Evolutionary conservation across 2,888 invertebrate species (phyloP), one percentile per base, ranked within the genome.

Genomic region (Fabriciana adippe): DNA sequence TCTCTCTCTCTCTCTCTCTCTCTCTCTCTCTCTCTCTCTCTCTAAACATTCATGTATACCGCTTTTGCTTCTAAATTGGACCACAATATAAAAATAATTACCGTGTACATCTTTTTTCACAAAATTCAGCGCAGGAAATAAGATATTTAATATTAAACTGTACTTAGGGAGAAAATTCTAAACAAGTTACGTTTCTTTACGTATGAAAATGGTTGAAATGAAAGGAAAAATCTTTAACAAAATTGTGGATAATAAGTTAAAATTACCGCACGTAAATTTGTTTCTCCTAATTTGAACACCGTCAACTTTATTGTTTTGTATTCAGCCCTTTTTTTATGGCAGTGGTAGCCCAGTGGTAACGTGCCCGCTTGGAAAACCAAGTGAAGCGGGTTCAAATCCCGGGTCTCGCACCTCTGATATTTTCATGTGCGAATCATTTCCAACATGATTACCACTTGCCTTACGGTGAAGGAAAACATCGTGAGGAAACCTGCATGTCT

Each of bases 101-200:
- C 59, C 47, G 26, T 48, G 48, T 26, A 16, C 26, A 59, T 48
- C 26, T 48, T 59, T 59, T 59, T 59, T 41, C 35, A 59, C 48
- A 14, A 59, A 59, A 59, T 48, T 16, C 57, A 47, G 26, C 26
- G 6, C 13, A 48, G 48, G 59, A 59, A 59, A 59, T 59, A 59
- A 26, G 31, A 59, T 48, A 59, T 59, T 59, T 48, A 59, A 59
- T 48, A 59, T 48, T 48, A 59, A 59, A 59, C 48, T 48, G 59
- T 48, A 26, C 48, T 59, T 16, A 48, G 16, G 26, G 11, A n/a
- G n/a, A 26, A 48, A 48, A 16, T 26, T 48, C 31, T 47, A 59
- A 59, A 26, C 59, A 59, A 59, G 26, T 57, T 57, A 57, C 57
- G n/a, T n/a, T n/a, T 59, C 48, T 59, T 59, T 48, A 59, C 47